Base-by-base conservation (phyloP, 2,797 vertebrate genomes). In the Myripristis jacobus region DNA sequence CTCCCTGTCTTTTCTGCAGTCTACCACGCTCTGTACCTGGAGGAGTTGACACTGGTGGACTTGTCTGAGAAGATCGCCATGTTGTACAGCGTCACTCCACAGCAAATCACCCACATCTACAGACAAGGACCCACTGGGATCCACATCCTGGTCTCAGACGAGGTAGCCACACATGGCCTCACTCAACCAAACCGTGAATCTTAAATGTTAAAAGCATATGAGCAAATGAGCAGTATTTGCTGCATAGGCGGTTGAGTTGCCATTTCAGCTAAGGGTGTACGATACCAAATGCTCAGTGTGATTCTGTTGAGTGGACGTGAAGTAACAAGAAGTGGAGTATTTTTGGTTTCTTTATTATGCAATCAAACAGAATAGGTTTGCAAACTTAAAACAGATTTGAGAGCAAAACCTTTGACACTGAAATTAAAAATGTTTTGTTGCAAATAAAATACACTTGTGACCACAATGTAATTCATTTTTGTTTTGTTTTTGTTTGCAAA, bases 11-110 rank as follows among this genome's bases (percentile, higher is more conserved):
- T 60, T 15, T 51, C 70, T 77, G 43, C 80, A 94, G 94, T 94
- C 68, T 95, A 94, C 79, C 93, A 92, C 6, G 94, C 94, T 41
- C 75, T 95, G 80, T 94, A 92, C 84, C 82, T 95, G 70, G 94
- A 94, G 65, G 92, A 94, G 54, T 85, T 92, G 75, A 94, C 93
- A 0, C 82, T 91, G 59, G 6, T 86, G 73, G 93, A 93, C 77
- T 87, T 95, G 52, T 92, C 81, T n/a, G 90, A 92, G 34, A 95
- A 94, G 87, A 92, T 95, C 4, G 85, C 94, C 3, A 25, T 72
- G 57, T 80, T 94, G 48, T 92, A 89, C 82, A 88, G 56, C 74
- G 79, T 94, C 83, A 69, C 77, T 12, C 80, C 93, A 1, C 89
- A 90, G 62, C 90, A 92, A 22, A 91, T 95, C 34, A 84, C 87